phyloP scores from a whole-genome alignment of 2,888 invertebrate species.

The Cantharis rustica region DNA sequence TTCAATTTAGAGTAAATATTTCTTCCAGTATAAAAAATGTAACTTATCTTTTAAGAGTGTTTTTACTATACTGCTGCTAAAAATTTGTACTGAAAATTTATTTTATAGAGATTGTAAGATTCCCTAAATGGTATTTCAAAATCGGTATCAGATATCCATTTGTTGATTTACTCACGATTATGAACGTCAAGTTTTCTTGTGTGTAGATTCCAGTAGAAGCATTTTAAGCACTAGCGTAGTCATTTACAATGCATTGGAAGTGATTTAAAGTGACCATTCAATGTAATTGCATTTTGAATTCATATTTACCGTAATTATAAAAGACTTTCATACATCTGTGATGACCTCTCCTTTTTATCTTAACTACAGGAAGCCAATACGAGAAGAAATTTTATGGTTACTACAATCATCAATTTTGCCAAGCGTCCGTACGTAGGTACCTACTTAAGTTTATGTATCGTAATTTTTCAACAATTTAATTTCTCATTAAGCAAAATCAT shows the following conservation, averaged over 20 bases:
- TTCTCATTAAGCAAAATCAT: background rate
- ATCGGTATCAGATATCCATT: slow-evolving; percentile 31
- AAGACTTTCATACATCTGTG: background rate
- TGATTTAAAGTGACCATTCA: slow-evolving; percentile 38
- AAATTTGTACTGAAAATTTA: background rate
- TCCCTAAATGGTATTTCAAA: slow-evolving; percentile 19
- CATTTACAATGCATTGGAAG: slow-evolving; percentile 31
- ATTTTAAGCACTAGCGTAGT: slow-evolving; percentile 28
- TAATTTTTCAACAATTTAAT: background rate
- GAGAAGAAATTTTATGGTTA: background rate
- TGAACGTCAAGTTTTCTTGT: slow-evolving; percentile 18
- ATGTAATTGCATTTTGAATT: slow-evolving; percentile 40
- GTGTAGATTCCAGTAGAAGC: slow-evolving; percentile 24
- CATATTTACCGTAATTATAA: slow-evolving; percentile 35
- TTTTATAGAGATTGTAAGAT: slow-evolving; percentile 12
- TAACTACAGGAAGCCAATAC: background rate
- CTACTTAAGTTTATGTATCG: background rate
- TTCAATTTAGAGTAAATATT: no score
- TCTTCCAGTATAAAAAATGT: no score
- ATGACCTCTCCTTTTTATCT: background rate
- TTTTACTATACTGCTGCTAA: no score
- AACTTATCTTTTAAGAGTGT: no score
- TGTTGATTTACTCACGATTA: slow-evolving; percentile 32
- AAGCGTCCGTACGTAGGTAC: background rate
- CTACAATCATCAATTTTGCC: background rate